Evolutionary conservation across 2,888 invertebrate genomes (phyloP).

Genomic region (Platerodrilus igneus): DNA sequence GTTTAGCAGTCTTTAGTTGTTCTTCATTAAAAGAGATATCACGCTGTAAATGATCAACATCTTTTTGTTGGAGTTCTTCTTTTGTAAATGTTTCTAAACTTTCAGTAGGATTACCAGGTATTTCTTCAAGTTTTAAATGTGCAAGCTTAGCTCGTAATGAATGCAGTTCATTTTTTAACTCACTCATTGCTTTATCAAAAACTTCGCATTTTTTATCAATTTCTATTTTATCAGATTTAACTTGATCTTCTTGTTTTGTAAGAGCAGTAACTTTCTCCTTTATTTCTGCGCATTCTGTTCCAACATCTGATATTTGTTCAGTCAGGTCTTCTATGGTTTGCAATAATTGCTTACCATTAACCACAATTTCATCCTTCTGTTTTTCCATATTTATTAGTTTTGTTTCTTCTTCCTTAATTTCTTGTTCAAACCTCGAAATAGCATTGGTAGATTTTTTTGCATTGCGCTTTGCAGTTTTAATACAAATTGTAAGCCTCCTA

Average conservation of each 20-base stretch:
- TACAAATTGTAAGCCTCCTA: constrained; percentile 63
- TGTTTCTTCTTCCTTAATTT: constrained; percentile 64
- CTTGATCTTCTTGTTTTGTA: constrained; percentile 60
- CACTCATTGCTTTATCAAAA: constrained; percentile 55
- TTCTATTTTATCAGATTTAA: constrained; percentile 68
- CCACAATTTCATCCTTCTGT: constrained; percentile 57
- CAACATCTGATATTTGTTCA: constrained; percentile 54
- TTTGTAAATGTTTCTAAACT: constrained; percentile 55
- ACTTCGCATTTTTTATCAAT: constrained; percentile 66
- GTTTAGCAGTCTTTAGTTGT: constrained; percentile 60
- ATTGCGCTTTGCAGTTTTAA: constrained; percentile 65
- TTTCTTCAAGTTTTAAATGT: constrained; percentile 51
- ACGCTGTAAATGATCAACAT: constrained; percentile 56
- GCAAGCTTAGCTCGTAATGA: constrained; percentile 51
- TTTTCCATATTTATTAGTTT: constrained; percentile 57
- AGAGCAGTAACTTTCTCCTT: constrained; percentile 62
- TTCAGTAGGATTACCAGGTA: constrained; percentile 49
- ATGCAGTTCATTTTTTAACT: constrained; percentile 54
- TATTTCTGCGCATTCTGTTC: constrained; percentile 54
- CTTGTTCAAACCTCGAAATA: constrained; percentile 66
- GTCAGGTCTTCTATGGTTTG: constrained; percentile 56
- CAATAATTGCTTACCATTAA: constrained; percentile 53
- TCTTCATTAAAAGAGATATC: constrained; percentile 57
- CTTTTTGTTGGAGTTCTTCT: constrained; percentile 61
- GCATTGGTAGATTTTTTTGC: constrained; percentile 70